Evolutionary conservation across 2,888 invertebrate species (phyloP).

Genomic region (Ennomos quercinarius): DNA sequence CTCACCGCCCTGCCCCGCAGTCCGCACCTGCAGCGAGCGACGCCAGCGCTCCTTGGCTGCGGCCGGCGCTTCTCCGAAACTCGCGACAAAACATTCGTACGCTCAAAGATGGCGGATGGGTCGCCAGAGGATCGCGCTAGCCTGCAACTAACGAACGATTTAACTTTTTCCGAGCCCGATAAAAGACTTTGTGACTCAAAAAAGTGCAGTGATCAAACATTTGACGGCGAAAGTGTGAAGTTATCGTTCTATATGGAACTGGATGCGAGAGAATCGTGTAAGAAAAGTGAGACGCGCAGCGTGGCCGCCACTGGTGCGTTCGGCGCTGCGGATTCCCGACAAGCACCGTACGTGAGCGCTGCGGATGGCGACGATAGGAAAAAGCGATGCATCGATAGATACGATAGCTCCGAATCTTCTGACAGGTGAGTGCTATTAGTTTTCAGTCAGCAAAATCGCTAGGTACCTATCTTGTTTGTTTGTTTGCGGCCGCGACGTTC

Average conservation of each 20-base stretch:
- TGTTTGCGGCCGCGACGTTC: slow-evolving; percentile 65
- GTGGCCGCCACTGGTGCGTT: slow-evolving; percentile 73
- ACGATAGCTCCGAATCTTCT: slow-evolving; percentile 97
- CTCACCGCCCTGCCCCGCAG: slow-evolving; percentile 47
- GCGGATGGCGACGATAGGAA: slow-evolving; percentile 87
- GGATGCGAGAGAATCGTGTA: slow-evolving; percentile 82
- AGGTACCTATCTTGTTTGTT: slow-evolving; percentile 49
- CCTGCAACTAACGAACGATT: slow-evolving; percentile 84
- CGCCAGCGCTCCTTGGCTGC: slow-evolving; percentile 65
- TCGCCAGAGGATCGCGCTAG: slow-evolving; percentile 87
- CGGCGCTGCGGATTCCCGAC: slow-evolving; percentile 70
- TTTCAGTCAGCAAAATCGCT: slow-evolving; percentile 55
- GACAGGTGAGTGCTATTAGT: slow-evolving; percentile 90
- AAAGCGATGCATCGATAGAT: slow-evolving; percentile 95
- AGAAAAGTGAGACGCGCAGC: slow-evolving; percentile 82
- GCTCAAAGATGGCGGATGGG: slow-evolving; percentile 94
- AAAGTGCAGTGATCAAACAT: slow-evolving; percentile 81
- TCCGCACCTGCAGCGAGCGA: slow-evolving; percentile 62
- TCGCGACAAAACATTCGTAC: slow-evolving; percentile 86
- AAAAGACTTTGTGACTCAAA: slow-evolving; percentile 80
- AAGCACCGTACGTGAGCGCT: slow-evolving; percentile 64
- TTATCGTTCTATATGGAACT: slow-evolving; percentile 81
- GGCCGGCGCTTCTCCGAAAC: slow-evolving; percentile 67
- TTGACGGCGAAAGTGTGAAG: slow-evolving; percentile 72
- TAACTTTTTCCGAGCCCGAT: slow-evolving; percentile 83